A percentile compares a stretch with the other conserved stretches of the same genome.
Evolutionary conservation across 2,113 vertebrate species (phyloP).

Genomic region (Amphiprion ocellaris): DNA sequence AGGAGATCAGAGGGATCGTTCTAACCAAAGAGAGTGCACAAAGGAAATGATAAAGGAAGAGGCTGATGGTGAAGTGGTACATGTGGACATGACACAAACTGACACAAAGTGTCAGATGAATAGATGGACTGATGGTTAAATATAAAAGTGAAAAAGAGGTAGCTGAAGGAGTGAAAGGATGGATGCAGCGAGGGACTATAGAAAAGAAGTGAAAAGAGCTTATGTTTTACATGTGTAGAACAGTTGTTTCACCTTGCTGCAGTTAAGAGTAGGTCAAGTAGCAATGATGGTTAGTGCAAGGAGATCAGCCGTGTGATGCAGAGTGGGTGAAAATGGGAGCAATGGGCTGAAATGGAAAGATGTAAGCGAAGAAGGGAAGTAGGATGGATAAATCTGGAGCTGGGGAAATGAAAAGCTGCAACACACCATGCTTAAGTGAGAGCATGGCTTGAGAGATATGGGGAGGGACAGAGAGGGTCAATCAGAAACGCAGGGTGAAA

Average conservation of each 20-base stretch:
- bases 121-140: constrained; percentile 40
- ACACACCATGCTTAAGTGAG: constrained; percentile 59
- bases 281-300: constrained; percentile 54
- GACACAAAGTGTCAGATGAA: constrained; percentile 39
- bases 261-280: constrained; percentile 73
- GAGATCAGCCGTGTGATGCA: constrained; percentile 48
- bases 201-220: constrained; percentile 31
- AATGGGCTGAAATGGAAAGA: constrained; percentile 63
- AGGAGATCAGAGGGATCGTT: constrained; percentile 50
- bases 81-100: constrained; percentile 21
- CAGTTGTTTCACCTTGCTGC: constrained; percentile 67
- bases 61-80: constrained; percentile 1
- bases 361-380: constrained; percentile 29
- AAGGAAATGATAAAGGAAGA: constrained; percentile 28
- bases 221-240: constrained; percentile 54
- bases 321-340: constrained; percentile 67
- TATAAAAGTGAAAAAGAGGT: constrained; percentile 36
- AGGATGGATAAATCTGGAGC: constrained; percentile 60
- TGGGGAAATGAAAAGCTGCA: constrained; percentile 54
- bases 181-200: background rate
- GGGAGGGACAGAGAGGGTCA: constrained; percentile 61
- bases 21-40: constrained; percentile 20
- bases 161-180: constrained; percentile 13
- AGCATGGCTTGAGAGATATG: constrained; percentile 49
- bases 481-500: constrained; percentile 57